Percentiles rank a stretch among this genome's conserved stretches.
Conservation (phyloP, 1,140 invertebrate species). For the Brachionus sp. region DNA sequence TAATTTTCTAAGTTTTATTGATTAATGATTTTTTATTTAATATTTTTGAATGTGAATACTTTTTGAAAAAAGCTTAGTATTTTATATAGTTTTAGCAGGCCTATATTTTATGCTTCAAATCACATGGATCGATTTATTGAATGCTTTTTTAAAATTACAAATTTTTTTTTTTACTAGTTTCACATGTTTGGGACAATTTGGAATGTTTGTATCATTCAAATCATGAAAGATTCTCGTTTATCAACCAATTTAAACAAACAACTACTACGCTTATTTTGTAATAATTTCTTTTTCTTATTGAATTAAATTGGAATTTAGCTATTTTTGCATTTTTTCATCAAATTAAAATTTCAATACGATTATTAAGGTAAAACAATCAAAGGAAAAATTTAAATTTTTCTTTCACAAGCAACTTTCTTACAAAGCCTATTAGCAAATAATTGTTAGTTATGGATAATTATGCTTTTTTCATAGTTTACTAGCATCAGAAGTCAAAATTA, state of each 20-base stretch:
- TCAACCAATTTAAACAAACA: background rate
- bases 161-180: background rate
- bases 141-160: background rate
- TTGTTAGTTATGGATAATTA: background rate
- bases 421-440: background rate
- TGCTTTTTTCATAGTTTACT: background rate
- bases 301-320: background rate
- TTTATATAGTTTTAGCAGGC: conserved; percentile 6
- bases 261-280: background rate
- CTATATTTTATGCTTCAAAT: conserved; percentile 22
- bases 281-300: background rate
- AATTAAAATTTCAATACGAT: conserved; percentile 1
- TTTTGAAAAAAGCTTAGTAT: background rate
- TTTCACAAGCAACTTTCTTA: background rate
- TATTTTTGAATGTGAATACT: conserved; percentile 22
- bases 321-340: background rate
- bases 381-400: background rate
- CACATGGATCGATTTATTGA: conserved; percentile 19
- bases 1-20: background rate
- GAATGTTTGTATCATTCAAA: conserved; percentile 6
- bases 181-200: conserved; percentile 27
- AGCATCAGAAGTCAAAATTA: background rate
- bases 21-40: background rate
- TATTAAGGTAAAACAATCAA: background rate
- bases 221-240: background rate